These are phyloP conservation scores for Cephus nigrinus DNA, from an alignment of 2,888 invertebrate species.

Conservation along the genomic window DNA sequence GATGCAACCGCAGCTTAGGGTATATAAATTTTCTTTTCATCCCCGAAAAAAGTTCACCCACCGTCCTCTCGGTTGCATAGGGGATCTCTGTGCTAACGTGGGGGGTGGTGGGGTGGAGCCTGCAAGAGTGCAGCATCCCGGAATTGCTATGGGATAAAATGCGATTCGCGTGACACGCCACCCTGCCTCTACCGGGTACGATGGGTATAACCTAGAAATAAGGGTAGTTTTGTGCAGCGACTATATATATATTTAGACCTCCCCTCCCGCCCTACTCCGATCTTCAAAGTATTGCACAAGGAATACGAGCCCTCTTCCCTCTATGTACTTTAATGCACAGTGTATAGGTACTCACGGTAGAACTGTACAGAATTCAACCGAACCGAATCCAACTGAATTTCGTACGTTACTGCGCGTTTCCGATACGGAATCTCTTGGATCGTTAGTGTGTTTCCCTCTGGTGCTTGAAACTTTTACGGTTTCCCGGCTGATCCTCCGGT, in stretches of 20 bases:
- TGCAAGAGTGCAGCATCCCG: background rate
- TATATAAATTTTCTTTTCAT: conserved; percentile 13
- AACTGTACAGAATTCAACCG: background rate
- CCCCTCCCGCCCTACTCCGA: no score
- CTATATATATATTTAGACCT: background rate
- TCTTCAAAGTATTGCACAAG: background rate
- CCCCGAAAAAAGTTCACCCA: background rate
- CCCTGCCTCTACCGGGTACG: background rate
- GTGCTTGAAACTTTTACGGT: background rate
- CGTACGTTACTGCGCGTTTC: background rate
- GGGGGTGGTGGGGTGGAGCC: no score
- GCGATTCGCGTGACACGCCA: background rate
- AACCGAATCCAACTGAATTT: background rate
- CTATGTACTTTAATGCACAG: background rate
- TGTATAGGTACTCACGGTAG: background rate
- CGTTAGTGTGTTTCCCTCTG: background rate
- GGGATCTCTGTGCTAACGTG: no score
- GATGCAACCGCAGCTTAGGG: conserved; percentile 41
- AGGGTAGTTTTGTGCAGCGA: background rate
- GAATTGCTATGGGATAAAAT: background rate
- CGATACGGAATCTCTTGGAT: background rate
- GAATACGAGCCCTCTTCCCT: background rate
- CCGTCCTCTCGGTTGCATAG: no score
- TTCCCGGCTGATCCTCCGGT: background rate
- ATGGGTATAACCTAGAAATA: background rate